Evolutionary conservation across 2,888 invertebrate species (phyloP), one percentile per base, ranked within the genome.

Genomic region (Sceliomorpha sp.): DNA sequence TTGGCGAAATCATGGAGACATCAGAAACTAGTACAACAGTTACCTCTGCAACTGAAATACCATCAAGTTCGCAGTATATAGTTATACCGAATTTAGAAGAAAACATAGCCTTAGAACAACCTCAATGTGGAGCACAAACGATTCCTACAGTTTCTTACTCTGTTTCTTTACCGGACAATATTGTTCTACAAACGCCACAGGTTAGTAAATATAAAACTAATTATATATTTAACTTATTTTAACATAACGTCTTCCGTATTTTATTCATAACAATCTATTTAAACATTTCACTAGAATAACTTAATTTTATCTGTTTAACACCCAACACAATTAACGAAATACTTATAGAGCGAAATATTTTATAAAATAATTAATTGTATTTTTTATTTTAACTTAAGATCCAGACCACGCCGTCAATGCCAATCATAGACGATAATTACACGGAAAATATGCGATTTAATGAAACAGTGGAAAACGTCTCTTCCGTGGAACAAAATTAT

Each of bases 401-500:
- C 8, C 87, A 86, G 66, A 81, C 80, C 3, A 85, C 87, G 12
- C 86, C 86, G 0, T 88, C 87, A 7, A 87, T 88, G 88, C 86
- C 87, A 13, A 84, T 88, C 12, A 87, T 88, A 53, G 87, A 88
- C 34, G 87, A 88, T 34, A 71, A 74, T n/a, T 87, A 76, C 10
- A 47, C 69, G n/a, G 85, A 83, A 15, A 76, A 70, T 40, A 72
- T 73, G 6, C 76, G 74, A 40, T 84, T 81, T 39, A 50, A 59
- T 14, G 63, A 75, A 20, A 55, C 74, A 4, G 60, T 76, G 8
- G 70, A 75, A 56, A 47, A 72, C 2, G 9, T 73, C 2, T 63
- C 76, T 2, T 31, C 70, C 2, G 34, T 70, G 1, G 82, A 78
- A 34, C 72, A 75, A 6, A 76, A 60, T 32, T 83, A 81, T 6